Evolutionary conservation across 2,888 invertebrate species (phyloP), one percentile per base, ranked within the genome.

Genomic region (Oscheius myriophilus): DNA sequence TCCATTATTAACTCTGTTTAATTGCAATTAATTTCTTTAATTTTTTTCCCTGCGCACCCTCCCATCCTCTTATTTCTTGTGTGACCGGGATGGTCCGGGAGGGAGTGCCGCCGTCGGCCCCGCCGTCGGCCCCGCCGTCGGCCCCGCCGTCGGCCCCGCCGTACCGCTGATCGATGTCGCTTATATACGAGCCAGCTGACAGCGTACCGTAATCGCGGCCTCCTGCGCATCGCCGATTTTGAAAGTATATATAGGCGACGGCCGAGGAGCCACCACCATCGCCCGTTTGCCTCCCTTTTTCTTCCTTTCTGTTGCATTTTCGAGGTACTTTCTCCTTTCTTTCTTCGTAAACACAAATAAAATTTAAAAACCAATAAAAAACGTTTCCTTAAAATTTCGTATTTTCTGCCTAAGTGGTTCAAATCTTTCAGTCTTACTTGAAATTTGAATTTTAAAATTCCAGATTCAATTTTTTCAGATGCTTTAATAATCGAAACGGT

Each of bases 191-290:
- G 55, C 65, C 54, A 55, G 45, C 55, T 55, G 57, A 46, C 65
- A 49, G 23, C 65, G 18, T 61, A 68, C 68, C 68, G 68, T 68
- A 68, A 2, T 18, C 41, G 6, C 7, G 11, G 45, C 1, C 11
- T 45, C 68, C 54, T 68, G 68, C 68, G 55, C 68, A 52, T 68
- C 68, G 25, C n/a, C 63, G 63, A 68, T 68, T 68, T 68, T 63
- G 42, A 46, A 62, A 62, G 68, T 68, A 62, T 68, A 68, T 68
- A 68, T 62, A 63, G 43, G 59, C 55, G 46, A 57, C 54, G 55
- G 33, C 39, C 41, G 65, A 26, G 55, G 65, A 46, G 65, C 54
- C 45, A 54, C 46, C 45, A 61, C 61, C 61, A 33, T 49, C 61
- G 49, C 61, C 61, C 33, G 33, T 49, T 61, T 61, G 21, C 61